Base-by-base conservation (phyloP, 2,113 vertebrate genomes). In the Lepisosteus oculatus region DNA sequence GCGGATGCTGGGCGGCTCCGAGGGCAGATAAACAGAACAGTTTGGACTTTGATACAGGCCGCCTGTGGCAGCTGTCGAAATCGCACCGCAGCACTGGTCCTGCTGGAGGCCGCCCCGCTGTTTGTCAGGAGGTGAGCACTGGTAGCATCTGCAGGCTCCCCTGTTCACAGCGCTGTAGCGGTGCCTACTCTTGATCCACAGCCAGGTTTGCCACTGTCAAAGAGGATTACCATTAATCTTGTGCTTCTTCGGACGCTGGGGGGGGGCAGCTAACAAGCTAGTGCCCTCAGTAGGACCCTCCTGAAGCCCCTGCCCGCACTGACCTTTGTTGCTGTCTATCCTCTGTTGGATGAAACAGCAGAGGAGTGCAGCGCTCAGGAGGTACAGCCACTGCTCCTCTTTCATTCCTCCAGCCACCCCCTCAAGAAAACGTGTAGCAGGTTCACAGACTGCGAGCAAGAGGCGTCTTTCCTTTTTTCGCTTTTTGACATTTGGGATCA, bases 201-300 rank as follows among this genome's bases (percentile, higher is more conserved):
- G 74, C 72, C 63, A 78, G 70, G 65, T 65, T 74, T 65, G 57
- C 66, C 70, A 65, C 74, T 68, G 74, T 64, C 73, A 76, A 73
- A 76, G 74, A 76, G 76, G 76, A 76, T 80, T 78, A 74, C 61
- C 17, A 57, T 69, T 80, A 61, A 76, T 70, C 56, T 64, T 57
- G n/a, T 56, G 47, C 64, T 55, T 55, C 57, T 67, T 72, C 5
- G 2, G 47, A 51, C 47, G 1, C 43, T 59, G 43, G 70, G 43
- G 72, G 54, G 8, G 15, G 68, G 44, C 67, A 68, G 64, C 73
- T 65, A 64, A 69, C 71, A 67, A 72, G 55, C 66, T 45, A 29
- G 43, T 57, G 57, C 57, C 57, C 57, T 15, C 57, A 13, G 57
- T 15, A 13, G 57, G 57, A 59, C 43, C 14, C 17, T 43, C 67